phyloP scores from a whole-genome alignment of 2,113 vertebrate genomes.

The Orycteropus afer region DNA sequence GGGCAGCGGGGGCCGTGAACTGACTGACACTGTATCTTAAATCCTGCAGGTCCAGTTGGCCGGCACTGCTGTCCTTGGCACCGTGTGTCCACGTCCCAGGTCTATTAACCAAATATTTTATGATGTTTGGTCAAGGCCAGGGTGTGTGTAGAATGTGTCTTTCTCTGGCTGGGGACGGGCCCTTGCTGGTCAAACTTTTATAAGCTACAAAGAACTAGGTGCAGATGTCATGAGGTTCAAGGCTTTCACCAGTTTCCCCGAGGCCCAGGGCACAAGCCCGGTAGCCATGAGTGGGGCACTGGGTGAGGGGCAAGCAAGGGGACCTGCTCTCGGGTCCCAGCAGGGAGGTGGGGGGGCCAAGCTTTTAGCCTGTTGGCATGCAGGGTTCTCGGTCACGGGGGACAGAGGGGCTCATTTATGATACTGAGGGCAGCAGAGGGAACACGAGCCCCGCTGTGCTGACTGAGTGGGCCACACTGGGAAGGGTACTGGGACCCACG shows the following conservation, averaged over 20 bases:
- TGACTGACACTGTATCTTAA: too few relatives aligned
- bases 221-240: not conserved
- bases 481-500: not conserved
- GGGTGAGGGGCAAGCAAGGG: rapidly evolving
- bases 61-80: rapidly evolving
- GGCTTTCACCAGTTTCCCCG: rapidly evolving
- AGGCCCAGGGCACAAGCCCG: too few relatives aligned
- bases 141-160: rapidly evolving
- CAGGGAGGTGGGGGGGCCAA: not conserved
- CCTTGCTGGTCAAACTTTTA: not conserved
- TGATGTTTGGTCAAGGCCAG: rapidly evolving
- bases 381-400: not conserved
- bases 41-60: rapidly evolving
- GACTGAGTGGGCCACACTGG: too few relatives aligned
- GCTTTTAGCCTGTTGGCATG: not conserved
- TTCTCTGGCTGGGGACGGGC: not conserved
- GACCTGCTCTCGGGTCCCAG: not conserved
- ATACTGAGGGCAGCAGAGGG: not conserved
- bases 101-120: too few relatives aligned
- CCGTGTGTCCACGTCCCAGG: too few relatives aligned
- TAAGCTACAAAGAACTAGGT: not conserved
- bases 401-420: not conserved
- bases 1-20: too few relatives aligned
- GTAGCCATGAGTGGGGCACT: not conserved
- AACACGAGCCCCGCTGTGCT: not conserved